phyloP scores from a whole-genome alignment of 2,888 invertebrate genomes.

The Cerastis leucographa region DNA sequence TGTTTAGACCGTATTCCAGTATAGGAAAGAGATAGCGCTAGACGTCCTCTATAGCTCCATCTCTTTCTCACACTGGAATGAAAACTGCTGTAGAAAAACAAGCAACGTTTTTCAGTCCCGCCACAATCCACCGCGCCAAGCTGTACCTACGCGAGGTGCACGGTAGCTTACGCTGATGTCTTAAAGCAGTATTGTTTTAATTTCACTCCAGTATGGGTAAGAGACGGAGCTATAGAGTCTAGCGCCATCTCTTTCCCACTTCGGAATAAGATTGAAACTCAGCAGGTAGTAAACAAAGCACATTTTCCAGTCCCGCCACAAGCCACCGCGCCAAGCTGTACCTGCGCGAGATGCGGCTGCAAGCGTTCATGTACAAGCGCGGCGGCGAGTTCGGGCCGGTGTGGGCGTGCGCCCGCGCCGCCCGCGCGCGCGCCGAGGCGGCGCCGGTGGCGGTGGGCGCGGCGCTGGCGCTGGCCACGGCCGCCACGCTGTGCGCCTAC shows the following conservation, averaged over 20 bases:
- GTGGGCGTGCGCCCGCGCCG: conserved; percentile 91
- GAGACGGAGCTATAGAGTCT: too few relatives aligned
- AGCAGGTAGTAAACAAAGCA: not conserved
- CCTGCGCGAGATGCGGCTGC: conserved; percentile 93
- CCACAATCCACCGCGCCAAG: conserved; percentile 90
- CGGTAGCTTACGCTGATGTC: too few relatives aligned
- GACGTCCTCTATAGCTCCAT: too few relatives aligned
- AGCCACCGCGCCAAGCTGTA: conserved; percentile 92
- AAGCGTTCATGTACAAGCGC: conserved; percentile 97
- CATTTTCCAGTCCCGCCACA: conserved; percentile 76
- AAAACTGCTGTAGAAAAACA: too few relatives aligned
- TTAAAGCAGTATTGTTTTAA: too few relatives aligned
- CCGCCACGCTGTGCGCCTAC: conserved; percentile 95
- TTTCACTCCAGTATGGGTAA: too few relatives aligned
- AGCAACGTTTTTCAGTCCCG: conserved; percentile 72
- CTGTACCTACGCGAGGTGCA: conserved; percentile 93
- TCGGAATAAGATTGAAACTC: too few relatives aligned
- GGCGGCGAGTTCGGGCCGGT: conserved; percentile 93
- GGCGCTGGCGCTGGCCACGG: conserved; percentile 95
- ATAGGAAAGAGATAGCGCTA: too few relatives aligned
- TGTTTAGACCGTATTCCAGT: too few relatives aligned
- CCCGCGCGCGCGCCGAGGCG: conserved; percentile 93
- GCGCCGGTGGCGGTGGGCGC: conserved; percentile 94
- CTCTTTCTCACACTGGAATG: too few relatives aligned
- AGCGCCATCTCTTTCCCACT: too few relatives aligned